These are phyloP conservation scores for Monopis laevigella DNA, from an alignment of 2,888 invertebrate genomes.

Conservation along the genomic window DNA sequence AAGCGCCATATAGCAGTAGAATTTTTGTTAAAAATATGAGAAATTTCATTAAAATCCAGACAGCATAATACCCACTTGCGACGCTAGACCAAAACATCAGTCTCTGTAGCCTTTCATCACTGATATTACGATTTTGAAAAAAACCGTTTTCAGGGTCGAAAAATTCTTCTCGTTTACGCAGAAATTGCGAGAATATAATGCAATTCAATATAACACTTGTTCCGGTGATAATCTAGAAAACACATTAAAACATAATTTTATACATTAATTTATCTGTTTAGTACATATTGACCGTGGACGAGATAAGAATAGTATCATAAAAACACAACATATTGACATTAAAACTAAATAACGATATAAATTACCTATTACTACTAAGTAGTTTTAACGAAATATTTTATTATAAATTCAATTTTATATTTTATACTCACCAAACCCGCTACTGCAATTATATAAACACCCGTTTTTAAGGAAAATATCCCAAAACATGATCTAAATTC, in stretches of 20 bases:
- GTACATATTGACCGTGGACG: too few relatives aligned
- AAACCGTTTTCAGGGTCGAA: background rate
- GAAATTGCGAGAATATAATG: background rate
- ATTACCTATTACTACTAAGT: too few relatives aligned
- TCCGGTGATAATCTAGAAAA: slow-evolving; percentile 3
- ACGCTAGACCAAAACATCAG: slow-evolving; percentile 1
- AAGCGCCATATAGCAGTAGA: slow-evolving; percentile 1
- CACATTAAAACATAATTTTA: too few relatives aligned
- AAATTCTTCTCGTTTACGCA: background rate
- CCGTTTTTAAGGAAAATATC: slow-evolving; percentile 19
- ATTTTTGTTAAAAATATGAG: slow-evolving; percentile 1
- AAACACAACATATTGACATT: too few relatives aligned
- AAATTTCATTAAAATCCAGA: slow-evolving; percentile 8
- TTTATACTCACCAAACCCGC: slow-evolving; percentile 18
- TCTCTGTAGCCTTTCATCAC: background rate
- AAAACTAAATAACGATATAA: too few relatives aligned
- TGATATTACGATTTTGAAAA: background rate
- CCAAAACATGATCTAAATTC: slow-evolving; percentile 21
- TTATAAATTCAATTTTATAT: too few relatives aligned
- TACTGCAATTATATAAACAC: slow-evolving; percentile 21
- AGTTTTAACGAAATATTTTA: too few relatives aligned
- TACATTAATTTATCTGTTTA: too few relatives aligned
- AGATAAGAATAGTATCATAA: too few relatives aligned
- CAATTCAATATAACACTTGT: slow-evolving; percentile 2
- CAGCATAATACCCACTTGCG: slow-evolving; percentile 1